Conservation (phyloP, 2,888 invertebrate genomes). For the Hemithea aestivaria region DNA sequence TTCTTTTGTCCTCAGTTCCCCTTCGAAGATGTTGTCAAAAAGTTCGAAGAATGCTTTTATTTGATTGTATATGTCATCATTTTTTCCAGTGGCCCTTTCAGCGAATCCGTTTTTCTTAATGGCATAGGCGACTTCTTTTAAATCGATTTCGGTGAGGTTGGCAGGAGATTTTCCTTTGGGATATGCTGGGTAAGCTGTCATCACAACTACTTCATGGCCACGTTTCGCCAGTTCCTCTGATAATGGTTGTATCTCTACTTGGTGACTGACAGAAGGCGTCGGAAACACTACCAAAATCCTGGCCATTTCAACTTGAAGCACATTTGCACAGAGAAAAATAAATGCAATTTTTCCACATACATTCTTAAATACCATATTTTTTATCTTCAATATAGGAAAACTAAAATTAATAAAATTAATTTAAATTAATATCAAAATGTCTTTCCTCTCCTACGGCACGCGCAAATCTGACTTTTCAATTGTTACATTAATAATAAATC, state of each 20-base stretch:
- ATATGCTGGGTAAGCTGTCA: constrained; percentile 11
- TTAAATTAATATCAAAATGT: too few species aligned
- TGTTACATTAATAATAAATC: too few species aligned
- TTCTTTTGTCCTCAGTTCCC: constrained; percentile 9
- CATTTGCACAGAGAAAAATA: neutral
- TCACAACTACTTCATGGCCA: constrained; percentile 16
- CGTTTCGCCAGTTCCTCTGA: constrained; percentile 11
- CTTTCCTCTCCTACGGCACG: too few species aligned
- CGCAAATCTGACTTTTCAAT: too few species aligned
- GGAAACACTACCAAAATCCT: constrained; percentile 16
- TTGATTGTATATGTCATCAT: constrained; percentile 4
- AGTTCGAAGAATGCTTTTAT: neutral
- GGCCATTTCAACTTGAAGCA: constrained; percentile 1
- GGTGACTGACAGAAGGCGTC: constrained; percentile 14
- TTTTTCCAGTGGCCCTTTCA: constrained; percentile 1
- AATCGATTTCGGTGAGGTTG: constrained; percentile 13
- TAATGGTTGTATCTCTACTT: constrained; percentile 7
- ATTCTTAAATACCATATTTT: too few species aligned
- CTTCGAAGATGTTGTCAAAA: constrained; percentile 4
- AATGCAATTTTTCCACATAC: too few species aligned
- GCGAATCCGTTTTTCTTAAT: constrained; percentile 1
- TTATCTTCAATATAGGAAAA: too few species aligned
- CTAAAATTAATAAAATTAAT: too few species aligned
- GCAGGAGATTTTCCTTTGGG: constrained; percentile 2
- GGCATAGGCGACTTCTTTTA: constrained; percentile 2